phyloP scores from a whole-genome alignment of 2,113 vertebrate species.

The Ia io region DNA sequence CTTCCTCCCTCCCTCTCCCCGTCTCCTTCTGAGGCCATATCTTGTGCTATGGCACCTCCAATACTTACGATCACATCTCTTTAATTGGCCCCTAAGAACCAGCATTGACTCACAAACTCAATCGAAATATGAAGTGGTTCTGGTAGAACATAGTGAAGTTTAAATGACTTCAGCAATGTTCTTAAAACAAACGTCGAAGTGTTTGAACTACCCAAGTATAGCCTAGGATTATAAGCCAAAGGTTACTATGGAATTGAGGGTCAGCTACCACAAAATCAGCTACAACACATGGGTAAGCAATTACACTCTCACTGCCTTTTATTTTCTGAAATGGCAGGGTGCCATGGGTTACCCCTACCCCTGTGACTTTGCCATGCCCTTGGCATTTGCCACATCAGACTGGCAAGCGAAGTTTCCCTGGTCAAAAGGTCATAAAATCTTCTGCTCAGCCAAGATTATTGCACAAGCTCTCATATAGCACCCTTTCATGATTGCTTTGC shows the following conservation, averaged over 20 bases:
- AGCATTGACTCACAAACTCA: background rate
- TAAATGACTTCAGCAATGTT: slow-evolving; percentile 28
- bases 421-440: background rate
- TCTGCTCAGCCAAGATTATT: background rate
- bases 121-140: background rate
- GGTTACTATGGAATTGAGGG: background rate
- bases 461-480: background rate
- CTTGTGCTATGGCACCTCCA: background rate
- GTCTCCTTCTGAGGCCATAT: background rate
- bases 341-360: background rate
- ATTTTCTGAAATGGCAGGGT: background rate
- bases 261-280: background rate
- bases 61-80: background rate
- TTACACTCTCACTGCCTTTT: background rate
- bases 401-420: background rate
- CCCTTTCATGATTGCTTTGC: background rate
- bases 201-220: background rate
- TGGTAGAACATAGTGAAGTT: background rate
- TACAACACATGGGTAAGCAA: background rate
- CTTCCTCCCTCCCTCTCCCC: background rate
- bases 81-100: background rate
- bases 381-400: background rate
- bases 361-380: background rate
- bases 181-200: slow-evolving; percentile 2
- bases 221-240: background rate